These are phyloP conservation scores for Agonopterix alstromeriana DNA, from an alignment of 2,888 invertebrate genomes.

Conservation along the genomic window DNA sequence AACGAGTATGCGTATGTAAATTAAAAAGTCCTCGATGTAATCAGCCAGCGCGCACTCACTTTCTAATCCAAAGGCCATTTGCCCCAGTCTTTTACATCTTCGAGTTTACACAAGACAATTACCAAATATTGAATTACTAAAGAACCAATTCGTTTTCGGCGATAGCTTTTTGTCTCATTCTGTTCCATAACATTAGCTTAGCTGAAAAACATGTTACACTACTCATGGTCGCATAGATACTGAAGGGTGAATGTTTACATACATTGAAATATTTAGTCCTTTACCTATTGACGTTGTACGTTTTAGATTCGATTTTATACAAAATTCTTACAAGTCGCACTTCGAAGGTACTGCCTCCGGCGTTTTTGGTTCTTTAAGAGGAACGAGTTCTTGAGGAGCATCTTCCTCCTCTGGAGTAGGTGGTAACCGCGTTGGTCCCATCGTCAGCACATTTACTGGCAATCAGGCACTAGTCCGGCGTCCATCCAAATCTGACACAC, in stretches of 20 bases:
- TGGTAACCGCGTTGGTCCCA: conserved; percentile 65
- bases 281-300: neutral
- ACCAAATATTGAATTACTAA: no score
- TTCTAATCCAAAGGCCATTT: neutral
- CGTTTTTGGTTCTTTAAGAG: conserved; percentile 33
- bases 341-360: conserved; percentile 31
- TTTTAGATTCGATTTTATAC: neutral
- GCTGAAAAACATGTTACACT: no score
- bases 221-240: no score
- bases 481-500: conserved; percentile 31
- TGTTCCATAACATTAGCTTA: no score
- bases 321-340: conserved; percentile 44
- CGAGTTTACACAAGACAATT: no score
- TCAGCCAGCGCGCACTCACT: neutral
- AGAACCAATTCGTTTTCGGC: no score
- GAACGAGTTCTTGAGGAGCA: conserved; percentile 32
- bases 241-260: no score
- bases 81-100: no score
- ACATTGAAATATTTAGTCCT: no score
- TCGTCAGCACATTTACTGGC: conserved; percentile 32
- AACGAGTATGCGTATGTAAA: conserved; percentile 2
- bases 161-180: no score
- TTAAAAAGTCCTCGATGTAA: conserved; percentile 7
- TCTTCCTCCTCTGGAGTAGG: conserved; percentile 64
- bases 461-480: conserved; percentile 51